phyloP scores from a whole-genome alignment of 2,888 invertebrate genomes.

The Gonocerus acuteangulatus region DNA sequence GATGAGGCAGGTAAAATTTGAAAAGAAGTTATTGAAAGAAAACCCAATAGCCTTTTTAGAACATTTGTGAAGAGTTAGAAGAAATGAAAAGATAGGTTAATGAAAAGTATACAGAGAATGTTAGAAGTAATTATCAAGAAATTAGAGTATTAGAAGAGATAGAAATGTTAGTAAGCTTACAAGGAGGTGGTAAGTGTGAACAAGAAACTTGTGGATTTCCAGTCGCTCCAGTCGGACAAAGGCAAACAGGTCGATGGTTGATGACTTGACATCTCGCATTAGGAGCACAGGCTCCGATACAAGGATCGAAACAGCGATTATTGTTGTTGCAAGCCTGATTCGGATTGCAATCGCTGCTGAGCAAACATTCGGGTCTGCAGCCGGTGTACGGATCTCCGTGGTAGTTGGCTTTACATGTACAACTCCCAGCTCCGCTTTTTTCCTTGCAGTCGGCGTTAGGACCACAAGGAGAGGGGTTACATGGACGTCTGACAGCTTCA shows the following conservation, averaged over 20 bases:
- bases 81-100: background rate
- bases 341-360: conserved; percentile 62
- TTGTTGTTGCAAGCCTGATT: conserved; percentile 58
- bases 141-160: background rate
- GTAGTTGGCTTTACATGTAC: conserved; percentile 55
- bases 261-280: conserved; percentile 64
- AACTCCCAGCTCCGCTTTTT: conserved; percentile 45
- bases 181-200: conserved; percentile 37
- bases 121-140: background rate
- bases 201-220: conserved; percentile 59
- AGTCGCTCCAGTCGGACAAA: conserved; percentile 54
- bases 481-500: conserved; percentile 34
- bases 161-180: conserved; percentile 37
- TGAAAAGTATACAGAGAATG: background rate
- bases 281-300: conserved; percentile 42
- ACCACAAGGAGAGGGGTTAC: conserved; percentile 43
- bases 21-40: no score
- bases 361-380: conserved; percentile 63
- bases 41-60: no score
- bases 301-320: conserved; percentile 53
- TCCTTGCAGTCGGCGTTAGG: conserved; percentile 43
- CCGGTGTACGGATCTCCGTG: conserved; percentile 51
- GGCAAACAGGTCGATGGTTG: conserved; percentile 72
- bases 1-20: no score
- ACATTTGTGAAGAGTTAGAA: no score